Evolutionary conservation across 2,888 invertebrate species (phyloP).

Genomic region (Cantharis lateralis): DNA sequence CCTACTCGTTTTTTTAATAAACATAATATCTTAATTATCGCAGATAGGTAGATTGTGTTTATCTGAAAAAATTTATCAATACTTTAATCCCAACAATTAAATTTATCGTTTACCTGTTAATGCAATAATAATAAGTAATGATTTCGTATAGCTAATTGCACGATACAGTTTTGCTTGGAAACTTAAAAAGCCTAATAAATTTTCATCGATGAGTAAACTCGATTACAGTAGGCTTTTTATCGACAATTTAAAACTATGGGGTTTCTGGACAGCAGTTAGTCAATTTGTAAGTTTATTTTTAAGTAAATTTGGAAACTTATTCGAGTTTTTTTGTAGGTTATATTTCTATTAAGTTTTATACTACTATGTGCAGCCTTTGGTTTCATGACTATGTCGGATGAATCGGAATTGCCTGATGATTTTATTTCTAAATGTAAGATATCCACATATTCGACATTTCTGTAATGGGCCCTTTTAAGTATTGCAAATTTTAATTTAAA

Average conservation of each 20-base stretch:
- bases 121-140: background rate
- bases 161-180: background rate
- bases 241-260: background rate
- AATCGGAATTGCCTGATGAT: background rate
- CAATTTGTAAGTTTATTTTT: background rate
- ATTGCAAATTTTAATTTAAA: too few relatives aligned
- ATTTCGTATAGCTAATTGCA: background rate
- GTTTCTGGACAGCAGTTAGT: background rate
- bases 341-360: background rate
- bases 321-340: background rate
- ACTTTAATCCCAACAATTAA: background rate
- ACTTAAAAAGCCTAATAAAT: background rate
- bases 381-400: background rate
- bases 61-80: background rate
- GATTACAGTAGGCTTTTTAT: background rate
- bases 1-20: background rate
- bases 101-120: background rate
- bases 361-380: background rate
- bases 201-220: background rate
- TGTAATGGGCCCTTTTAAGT: too few relatives aligned
- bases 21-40: background rate
- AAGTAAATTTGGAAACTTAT: background rate
- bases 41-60: background rate
- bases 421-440: background rate
- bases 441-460: background rate